Evolutionary conservation across 2,797 vertebrate genomes (phyloP).

Genomic region (Gambelia wislizenii): DNA sequence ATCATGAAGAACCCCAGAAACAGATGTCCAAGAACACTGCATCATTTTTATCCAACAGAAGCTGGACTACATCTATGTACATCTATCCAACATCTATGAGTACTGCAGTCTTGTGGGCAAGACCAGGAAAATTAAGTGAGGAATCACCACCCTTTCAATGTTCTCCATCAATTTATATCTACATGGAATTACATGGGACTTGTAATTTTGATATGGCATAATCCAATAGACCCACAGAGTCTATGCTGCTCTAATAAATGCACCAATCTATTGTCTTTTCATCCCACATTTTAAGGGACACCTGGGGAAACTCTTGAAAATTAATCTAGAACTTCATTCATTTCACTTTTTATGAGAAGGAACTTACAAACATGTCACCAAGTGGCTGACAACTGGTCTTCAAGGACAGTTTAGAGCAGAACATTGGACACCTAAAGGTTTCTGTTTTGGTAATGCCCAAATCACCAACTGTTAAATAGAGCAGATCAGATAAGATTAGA

Average conservation of each 20-base stretch:
- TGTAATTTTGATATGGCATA: slow-evolving; percentile 61
- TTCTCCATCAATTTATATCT: slow-evolving; percentile 66
- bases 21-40: slow-evolving; percentile 8
- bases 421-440: too few species aligned
- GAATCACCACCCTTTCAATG: slow-evolving; percentile 45
- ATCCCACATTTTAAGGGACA: too few species aligned
- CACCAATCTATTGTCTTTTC: slow-evolving; percentile 75
- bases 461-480: neutral
- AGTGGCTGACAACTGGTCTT: too few species aligned
- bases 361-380: neutral
- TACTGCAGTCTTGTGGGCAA: slow-evolving; percentile 35
- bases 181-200: slow-evolving; percentile 62
- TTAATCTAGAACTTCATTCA: slow-evolving; percentile 72
- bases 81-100: slow-evolving; percentile 44
- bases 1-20: slow-evolving; percentile 18
- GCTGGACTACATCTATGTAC: slow-evolving; percentile 46
- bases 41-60: slow-evolving; percentile 48
- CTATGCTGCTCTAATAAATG: slow-evolving; percentile 69
- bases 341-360: slow-evolving; percentile 58
- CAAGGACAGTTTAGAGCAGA: too few species aligned
- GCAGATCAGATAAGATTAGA: too few species aligned
- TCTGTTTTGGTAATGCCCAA: neutral
- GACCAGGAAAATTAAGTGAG: slow-evolving; percentile 29
- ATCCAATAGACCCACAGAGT: slow-evolving; percentile 56
- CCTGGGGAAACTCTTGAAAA: slow-evolving; percentile 67